These are phyloP conservation scores for Scrobipalpa atriplicella DNA, from an alignment of 2,888 invertebrate genomes.

Conservation along the genomic window DNA sequence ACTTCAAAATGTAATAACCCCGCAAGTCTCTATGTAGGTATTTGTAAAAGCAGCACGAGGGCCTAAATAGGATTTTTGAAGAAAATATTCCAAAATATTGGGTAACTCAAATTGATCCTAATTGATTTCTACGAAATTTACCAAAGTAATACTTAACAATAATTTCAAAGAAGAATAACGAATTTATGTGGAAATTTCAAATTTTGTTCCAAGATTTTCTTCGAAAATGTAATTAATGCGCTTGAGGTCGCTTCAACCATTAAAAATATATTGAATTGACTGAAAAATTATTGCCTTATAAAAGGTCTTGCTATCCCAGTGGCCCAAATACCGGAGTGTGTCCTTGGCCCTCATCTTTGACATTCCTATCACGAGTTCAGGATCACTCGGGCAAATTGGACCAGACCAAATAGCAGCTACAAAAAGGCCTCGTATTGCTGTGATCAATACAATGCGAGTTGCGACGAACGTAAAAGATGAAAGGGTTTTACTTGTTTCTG, in stretches of 20 bases:
- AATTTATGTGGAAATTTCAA: neutral
- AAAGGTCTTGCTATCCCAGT: neutral
- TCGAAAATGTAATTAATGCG: neutral
- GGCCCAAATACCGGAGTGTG: conserved; percentile 1
- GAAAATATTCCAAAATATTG: too few relatives aligned
- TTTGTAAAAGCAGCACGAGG: too few relatives aligned
- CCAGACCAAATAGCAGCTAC: neutral
- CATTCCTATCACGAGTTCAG: conserved; percentile 1
- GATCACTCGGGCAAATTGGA: neutral
- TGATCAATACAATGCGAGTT: neutral
- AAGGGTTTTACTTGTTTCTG: neutral
- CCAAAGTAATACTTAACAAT: too few relatives aligned
- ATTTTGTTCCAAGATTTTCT: neutral
- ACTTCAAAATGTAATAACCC: too few relatives aligned
- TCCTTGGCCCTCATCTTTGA: neutral
- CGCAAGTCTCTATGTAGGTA: too few relatives aligned
- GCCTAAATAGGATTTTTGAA: too few relatives aligned
- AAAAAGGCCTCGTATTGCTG: neutral
- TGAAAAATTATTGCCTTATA: too few relatives aligned
- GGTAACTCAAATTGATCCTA: too few relatives aligned
- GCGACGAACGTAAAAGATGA: neutral
- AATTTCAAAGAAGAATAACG: neutral
- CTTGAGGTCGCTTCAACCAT: too few relatives aligned
- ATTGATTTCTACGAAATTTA: too few relatives aligned
- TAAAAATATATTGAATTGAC: too few relatives aligned